Conservation (phyloP, 2,888 invertebrate species). For the Chromoteleia sp. region DNA sequence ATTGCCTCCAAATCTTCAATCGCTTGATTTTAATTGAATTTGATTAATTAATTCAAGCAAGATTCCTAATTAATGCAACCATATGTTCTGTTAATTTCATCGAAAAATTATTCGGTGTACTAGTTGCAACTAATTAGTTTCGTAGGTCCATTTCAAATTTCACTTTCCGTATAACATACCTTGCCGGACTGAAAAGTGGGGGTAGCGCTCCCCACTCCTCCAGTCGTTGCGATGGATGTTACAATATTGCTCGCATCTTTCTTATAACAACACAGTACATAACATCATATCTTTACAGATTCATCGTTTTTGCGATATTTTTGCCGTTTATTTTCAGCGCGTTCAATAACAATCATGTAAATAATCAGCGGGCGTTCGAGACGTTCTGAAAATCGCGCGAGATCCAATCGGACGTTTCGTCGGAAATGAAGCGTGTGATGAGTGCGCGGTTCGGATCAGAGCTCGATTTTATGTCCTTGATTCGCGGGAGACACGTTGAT, state of each 20-base stretch:
- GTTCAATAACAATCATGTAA: constrained; percentile 69
- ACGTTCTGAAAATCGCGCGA: constrained; percentile 31
- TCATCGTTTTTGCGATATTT: too few species aligned
- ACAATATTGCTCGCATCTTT: neutral
- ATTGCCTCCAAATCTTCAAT: too few species aligned
- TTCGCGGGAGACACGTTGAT: constrained; percentile 29
- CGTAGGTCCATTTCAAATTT: too few species aligned
- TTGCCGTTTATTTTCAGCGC: constrained; percentile 32
- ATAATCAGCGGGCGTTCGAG: constrained; percentile 47
- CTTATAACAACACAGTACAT: neutral
- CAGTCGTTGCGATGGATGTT: neutral
- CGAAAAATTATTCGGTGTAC: too few species aligned
- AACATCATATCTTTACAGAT: too few species aligned
- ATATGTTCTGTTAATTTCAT: too few species aligned
- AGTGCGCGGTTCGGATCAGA: constrained; percentile 43
- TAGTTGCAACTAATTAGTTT: too few species aligned
- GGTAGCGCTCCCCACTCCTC: neutral
- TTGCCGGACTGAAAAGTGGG: neutral
- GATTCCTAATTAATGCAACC: too few species aligned
- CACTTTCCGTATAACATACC: neutral
- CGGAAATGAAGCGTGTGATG: constrained; percentile 47
- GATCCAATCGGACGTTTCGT: constrained; percentile 35
- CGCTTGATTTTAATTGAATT: too few species aligned
- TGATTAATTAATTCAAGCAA: too few species aligned
- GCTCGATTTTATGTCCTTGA: constrained; percentile 56